Percentiles rank a stretch among this genome's conserved stretches.
Evolutionary conservation across 2,888 invertebrate species (phyloP).

Genomic region (Gari tellinella): DNA sequence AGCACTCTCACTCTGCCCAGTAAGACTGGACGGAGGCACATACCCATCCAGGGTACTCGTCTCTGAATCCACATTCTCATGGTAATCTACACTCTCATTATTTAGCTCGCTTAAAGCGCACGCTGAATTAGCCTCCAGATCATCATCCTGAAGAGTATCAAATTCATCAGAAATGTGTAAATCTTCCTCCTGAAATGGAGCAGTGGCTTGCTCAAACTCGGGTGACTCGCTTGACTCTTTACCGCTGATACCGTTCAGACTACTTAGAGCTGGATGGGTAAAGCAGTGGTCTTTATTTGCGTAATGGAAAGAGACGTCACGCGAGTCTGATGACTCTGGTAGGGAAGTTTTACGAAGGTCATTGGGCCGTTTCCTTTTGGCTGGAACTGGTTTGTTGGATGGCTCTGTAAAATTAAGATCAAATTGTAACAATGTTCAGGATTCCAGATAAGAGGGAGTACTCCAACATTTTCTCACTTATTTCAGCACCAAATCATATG

Average conservation of each 20-base stretch:
- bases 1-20: constrained; percentile 3
- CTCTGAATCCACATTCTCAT: too few species aligned
- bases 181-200: constrained; percentile 48
- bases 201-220: constrained; percentile 44
- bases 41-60: constrained; percentile 4
- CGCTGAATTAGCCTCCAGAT: constrained; percentile 6
- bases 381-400: constrained; percentile 56
- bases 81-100: neutral
- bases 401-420: constrained; percentile 44
- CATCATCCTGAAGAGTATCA: constrained; percentile 39
- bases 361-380: constrained; percentile 62
- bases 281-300: constrained; percentile 51
- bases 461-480: too few species aligned
- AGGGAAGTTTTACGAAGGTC: constrained; percentile 54
- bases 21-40: constrained; percentile 17
- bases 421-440: too few species aligned
- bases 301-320: constrained; percentile 41
- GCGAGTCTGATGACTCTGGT: constrained; percentile 38
- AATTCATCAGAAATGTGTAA: constrained; percentile 51
- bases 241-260: constrained; percentile 46
- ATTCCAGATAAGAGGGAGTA: too few species aligned
- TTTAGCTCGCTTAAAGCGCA: constrained; percentile 3
- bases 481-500: too few species aligned
- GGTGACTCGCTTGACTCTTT: constrained; percentile 61
- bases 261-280: constrained; percentile 47